Conservation (phyloP, 2,113 vertebrate species). For the Pelecanus crispus region DNA sequence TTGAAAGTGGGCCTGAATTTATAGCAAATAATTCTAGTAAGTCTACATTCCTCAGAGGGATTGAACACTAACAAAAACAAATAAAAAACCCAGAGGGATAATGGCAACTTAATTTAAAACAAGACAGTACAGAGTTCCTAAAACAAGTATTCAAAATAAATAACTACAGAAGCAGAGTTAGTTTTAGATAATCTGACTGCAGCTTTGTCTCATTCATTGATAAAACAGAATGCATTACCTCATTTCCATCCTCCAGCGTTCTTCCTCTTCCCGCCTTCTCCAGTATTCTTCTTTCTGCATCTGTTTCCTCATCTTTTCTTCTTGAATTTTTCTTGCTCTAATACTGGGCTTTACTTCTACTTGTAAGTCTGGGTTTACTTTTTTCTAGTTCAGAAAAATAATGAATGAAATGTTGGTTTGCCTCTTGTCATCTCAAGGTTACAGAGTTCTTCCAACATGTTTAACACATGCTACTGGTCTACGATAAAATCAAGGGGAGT, state of each 20-base stretch:
- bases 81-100: background rate
- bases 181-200: background rate
- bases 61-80: too few relatives aligned
- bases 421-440: background rate
- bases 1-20: background rate
- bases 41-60: background rate
- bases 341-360: slow-evolving; percentile 96
- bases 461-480: background rate
- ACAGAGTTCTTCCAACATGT: background rate
- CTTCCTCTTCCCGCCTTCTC: slow-evolving; percentile 91
- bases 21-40: background rate
- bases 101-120: background rate
- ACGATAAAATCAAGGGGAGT: background rate
- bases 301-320: slow-evolving; percentile 95
- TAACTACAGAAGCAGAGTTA: background rate
- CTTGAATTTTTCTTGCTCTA: slow-evolving; percentile 91
- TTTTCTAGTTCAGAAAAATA: slow-evolving; percentile 79
- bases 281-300: slow-evolving; percentile 97
- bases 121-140: background rate
- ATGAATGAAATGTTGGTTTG: background rate
- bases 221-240: slow-evolving; percentile 64
- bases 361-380: slow-evolving; percentile 95
- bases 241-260: slow-evolving; percentile 96
- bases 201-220: background rate
- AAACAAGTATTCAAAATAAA: background rate